A percentile compares a stretch with the other conserved stretches of the same genome.
Evolutionary conservation across 2,797 vertebrate genomes (phyloP).

Genomic region (Gymnothorax reevesii): DNA sequence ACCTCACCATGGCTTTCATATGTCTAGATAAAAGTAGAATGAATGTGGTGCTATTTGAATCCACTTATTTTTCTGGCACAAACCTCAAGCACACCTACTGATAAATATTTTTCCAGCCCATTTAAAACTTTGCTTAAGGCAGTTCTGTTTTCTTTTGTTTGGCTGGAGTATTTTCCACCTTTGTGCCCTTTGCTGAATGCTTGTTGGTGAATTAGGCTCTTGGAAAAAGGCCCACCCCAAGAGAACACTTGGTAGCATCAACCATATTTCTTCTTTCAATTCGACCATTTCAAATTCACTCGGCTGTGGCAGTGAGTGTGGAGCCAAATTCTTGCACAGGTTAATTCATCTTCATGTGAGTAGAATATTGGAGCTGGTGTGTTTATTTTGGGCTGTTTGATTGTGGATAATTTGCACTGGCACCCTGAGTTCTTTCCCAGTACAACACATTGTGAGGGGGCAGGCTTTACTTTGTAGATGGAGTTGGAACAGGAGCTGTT

Average conservation of each 20-base stretch:
- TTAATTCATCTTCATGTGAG: not conserved
- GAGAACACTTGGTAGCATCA: not conserved
- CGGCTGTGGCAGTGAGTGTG: not conserved
- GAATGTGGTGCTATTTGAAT: conserved; percentile 4
- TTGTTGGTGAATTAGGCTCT: not conserved
- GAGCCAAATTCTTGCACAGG: not conserved
- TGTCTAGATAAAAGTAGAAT: conserved; percentile 10
- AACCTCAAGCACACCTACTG: not conserved
- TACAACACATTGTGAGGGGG: not conserved
- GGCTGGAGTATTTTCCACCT: conserved; percentile 22
- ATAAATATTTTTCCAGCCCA: conserved; percentile 2
- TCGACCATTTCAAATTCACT: not conserved
- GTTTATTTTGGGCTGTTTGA: not conserved
- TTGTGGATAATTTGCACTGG: not conserved
- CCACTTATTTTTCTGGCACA: not conserved
- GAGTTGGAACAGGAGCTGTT: not conserved
- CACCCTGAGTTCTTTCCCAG: not conserved
- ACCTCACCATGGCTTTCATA: not conserved
- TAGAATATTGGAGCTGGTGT: not conserved
- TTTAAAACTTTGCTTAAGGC: not conserved
- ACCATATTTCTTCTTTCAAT: not conserved
- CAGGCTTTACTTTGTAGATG: not conserved
- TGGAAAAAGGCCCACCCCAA: not conserved
- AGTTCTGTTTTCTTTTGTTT: conserved; percentile 23
- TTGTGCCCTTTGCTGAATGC: conserved; percentile 22